Evolutionary conservation across 2,113 vertebrate genomes (phyloP).

Genomic region (Serinus canaria): DNA sequence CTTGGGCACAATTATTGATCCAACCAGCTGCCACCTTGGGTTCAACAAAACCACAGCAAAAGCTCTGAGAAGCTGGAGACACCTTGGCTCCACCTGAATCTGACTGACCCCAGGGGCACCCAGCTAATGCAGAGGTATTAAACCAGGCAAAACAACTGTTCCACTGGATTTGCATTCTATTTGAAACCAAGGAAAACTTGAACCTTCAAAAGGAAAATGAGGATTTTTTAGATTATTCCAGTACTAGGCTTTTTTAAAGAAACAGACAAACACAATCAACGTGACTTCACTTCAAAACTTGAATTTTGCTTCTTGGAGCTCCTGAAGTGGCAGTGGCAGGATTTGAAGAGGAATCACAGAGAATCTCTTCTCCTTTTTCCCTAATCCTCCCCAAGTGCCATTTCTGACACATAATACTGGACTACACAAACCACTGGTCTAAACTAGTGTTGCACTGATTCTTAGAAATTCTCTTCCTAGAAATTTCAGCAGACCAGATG

Average conservation of each 20-base stretch:
- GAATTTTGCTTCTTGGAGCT: background rate
- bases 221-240: background rate
- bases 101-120: background rate
- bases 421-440: background rate
- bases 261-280: background rate
- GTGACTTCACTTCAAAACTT: background rate
- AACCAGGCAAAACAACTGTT: background rate
- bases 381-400: background rate
- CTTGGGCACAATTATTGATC: background rate
- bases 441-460: background rate
- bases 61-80: background rate
- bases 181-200: background rate
- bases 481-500: constrained; percentile 11
- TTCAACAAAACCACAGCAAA: background rate
- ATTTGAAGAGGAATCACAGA: background rate
- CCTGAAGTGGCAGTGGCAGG: background rate
- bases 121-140: background rate
- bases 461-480: constrained; percentile 11
- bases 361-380: background rate
- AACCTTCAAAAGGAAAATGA: background rate
- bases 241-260: background rate
- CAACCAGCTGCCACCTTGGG: background rate
- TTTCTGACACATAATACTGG: background rate
- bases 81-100: background rate
- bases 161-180: background rate